Evolutionary conservation across 2,888 invertebrate genomes (phyloP), one percentile per base, ranked within the genome.

Genomic region (Melangyna quadrimaculata): DNA sequence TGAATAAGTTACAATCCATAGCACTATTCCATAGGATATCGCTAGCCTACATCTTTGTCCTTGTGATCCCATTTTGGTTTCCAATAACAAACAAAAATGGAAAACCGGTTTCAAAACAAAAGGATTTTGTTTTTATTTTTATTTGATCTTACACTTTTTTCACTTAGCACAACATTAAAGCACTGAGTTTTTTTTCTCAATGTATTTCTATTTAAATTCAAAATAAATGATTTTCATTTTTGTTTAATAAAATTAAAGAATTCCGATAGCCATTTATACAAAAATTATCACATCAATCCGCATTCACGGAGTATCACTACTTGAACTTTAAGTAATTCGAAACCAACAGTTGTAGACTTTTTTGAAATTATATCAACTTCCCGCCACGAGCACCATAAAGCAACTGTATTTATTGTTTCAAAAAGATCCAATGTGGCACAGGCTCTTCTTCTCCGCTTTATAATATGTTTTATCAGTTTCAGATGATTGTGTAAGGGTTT

Each of bases 201-300:
- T 55, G 9, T 5, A 35, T 69, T 35, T 55, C 27, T 81, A 86
- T 70, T 86, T 86, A 10, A 86, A 86, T 69, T 81, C 86, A 59
- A 86, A 86, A 43, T 81, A 81, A 77, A 86, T 81, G 19, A 70
- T 53, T 81, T 80, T 80, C 80, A 86, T 86, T 67, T 75, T 80
- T 78, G 48, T 75, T 65, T 27, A 63, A 63, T 24, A 2, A 10
- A 35, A 63, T 57, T 55, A 79, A 29, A 19, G 17, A 45, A 59
- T 51, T 22, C 24, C 32, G 29, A 22, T 5, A 63, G 57, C 19
- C 69, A 77, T 72, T 57, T 8, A n/a, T n/a, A 55, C n/a, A 35
- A 10, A 43, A 51, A 37, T 12, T 57, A 75, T 81, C 57, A 63
- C 73, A 59, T 75, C 55, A 40, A 27, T 48, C n/a, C n/a, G n/a